Evolutionary conservation across 2,797 vertebrate genomes (phyloP).

Genomic region (Margarornis squamiger): DNA sequence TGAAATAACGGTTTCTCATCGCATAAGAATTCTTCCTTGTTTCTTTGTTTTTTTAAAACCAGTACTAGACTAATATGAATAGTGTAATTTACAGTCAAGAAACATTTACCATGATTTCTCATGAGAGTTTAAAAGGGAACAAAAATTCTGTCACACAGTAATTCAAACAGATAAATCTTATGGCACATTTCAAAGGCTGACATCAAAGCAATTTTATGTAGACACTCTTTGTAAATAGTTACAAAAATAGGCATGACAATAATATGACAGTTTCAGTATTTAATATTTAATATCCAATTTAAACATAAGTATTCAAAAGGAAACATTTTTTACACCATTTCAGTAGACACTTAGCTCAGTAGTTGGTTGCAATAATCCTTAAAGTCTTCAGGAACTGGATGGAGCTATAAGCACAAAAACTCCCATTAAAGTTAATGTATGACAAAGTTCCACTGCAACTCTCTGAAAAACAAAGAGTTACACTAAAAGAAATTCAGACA

Average conservation of each 20-base stretch:
- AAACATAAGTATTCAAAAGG: conserved; percentile 45
- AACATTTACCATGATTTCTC: not conserved
- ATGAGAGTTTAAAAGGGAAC: not conserved
- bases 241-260: conserved; percentile 54
- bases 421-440: not conserved
- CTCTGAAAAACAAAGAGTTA: conserved; percentile 12
- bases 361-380: not conserved
- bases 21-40: not conserved
- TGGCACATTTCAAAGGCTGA: conserved; percentile 26
- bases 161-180: conserved; percentile 18
- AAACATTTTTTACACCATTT: conserved; percentile 34
- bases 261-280: conserved; percentile 55
- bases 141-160: not conserved
- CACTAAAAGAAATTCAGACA: conserved; percentile 24
- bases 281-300: conserved; percentile 65
- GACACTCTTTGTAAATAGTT: conserved; percentile 45
- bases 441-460: conserved; percentile 12
- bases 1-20: not conserved
- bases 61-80: not conserved
- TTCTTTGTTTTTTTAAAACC: not conserved
- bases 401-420: not conserved
- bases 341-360: conserved; percentile 53
- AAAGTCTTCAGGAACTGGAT: conserved; percentile 1
- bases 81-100: not conserved
- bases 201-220: conserved; percentile 51